These are phyloP conservation scores for Neotoxoptera formosana DNA, from an alignment of 1,140 invertebrate species.

Conservation along the genomic window DNA sequence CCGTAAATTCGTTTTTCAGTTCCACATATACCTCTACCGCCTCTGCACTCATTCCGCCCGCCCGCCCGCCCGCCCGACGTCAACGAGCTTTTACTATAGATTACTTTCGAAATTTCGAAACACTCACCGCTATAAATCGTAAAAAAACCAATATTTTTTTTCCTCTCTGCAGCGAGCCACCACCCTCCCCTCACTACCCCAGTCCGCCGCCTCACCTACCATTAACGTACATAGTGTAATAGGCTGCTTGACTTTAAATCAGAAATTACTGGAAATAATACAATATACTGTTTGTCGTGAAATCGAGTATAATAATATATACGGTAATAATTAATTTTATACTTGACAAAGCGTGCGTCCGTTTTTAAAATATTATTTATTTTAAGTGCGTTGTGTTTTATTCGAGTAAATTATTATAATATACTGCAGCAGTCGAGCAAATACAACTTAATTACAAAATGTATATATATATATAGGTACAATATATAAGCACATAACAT, in stretches of 20 bases:
- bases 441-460: not conserved
- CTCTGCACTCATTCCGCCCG: not conserved
- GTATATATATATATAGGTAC: not conserved
- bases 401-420: not conserved
- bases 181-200: not conserved
- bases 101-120: slow-evolving; percentile 7
- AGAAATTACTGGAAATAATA: not conserved
- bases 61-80: too few species aligned
- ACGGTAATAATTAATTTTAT: not conserved
- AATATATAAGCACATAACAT: not conserved
- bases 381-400: not conserved
- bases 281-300: not conserved
- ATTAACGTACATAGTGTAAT: not conserved
- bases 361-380: not conserved
- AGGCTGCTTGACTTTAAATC: not conserved
- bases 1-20: slow-evolving; percentile 6
- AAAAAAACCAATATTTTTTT: slow-evolving; percentile 19
- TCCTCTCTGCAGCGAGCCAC: not conserved
- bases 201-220: too few species aligned
- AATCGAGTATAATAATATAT: not conserved
- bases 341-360: not conserved
- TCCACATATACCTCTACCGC: not conserved
- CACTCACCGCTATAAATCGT: not conserved
- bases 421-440: not conserved
- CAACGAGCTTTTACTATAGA: not conserved